Conservation (phyloP, 2,113 vertebrate species). For the Psettodes erumei region DNA sequence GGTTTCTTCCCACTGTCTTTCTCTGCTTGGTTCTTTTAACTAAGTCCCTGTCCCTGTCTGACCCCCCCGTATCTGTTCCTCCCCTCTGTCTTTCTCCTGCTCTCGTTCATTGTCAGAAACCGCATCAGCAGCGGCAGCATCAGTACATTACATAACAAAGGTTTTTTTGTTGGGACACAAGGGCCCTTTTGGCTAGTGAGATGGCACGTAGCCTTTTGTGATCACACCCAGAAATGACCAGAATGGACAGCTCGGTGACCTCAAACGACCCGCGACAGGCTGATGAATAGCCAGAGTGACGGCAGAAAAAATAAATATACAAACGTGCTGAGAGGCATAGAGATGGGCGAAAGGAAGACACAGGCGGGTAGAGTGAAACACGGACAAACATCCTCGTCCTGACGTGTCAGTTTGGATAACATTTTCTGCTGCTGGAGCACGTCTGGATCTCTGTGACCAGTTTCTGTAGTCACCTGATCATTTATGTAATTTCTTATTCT, state of each 20-base stretch:
- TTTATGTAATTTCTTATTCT: conserved; percentile 49
- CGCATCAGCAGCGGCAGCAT: conserved; percentile 60
- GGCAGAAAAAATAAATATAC: conserved; percentile 42
- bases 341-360: conserved; percentile 16
- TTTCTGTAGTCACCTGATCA: conserved; percentile 47
- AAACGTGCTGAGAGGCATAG: conserved; percentile 32
- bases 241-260: conserved; percentile 66
- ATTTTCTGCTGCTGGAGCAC: background rate
- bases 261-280: conserved; percentile 53
- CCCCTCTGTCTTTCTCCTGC: conserved; percentile 40
- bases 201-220: conserved; percentile 69
- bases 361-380: conserved; percentile 18
- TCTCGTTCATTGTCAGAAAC: conserved; percentile 49
- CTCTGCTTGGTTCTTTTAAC: conserved; percentile 5
- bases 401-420: conserved; percentile 18
- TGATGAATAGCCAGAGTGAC: conserved; percentile 65
- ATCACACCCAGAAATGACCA: conserved; percentile 73
- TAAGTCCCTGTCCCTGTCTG: conserved; percentile 26
- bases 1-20: conserved; percentile 20
- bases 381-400: conserved; percentile 12
- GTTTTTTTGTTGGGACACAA: conserved; percentile 67
- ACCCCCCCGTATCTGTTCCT: conserved; percentile 18
- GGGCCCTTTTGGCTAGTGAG: conserved; percentile 68
- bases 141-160: conserved; percentile 79
- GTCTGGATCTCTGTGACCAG: background rate